A percentile compares a stretch with the other conserved stretches of the same genome.
phyloP scores from a whole-genome alignment of 1,140 invertebrate genomes.

The Phortica variegata region DNA sequence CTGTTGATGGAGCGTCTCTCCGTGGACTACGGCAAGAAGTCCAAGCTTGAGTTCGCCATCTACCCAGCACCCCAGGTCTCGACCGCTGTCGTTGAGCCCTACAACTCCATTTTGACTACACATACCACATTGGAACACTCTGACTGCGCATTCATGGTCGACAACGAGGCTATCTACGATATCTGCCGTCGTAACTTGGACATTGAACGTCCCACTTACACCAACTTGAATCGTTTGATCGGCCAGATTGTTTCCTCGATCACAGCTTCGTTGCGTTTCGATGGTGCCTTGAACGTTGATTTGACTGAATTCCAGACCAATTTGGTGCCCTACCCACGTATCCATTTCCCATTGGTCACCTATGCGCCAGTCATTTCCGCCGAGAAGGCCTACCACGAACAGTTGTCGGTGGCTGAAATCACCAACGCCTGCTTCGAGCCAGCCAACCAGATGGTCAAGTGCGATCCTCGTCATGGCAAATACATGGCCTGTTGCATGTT shows the following conservation, averaged over 20 bases:
- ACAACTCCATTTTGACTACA: slow-evolving; percentile 81
- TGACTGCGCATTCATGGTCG: slow-evolving; percentile 86
- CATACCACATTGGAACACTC: slow-evolving; percentile 83
- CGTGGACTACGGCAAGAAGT: slow-evolving; percentile 87
- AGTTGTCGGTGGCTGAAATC: slow-evolving; percentile 80
- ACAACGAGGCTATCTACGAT: slow-evolving; percentile 88
- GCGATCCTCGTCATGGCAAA: slow-evolving; percentile 84
- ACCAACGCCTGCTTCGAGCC: slow-evolving; percentile 89
- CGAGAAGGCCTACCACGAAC: slow-evolving; percentile 85
- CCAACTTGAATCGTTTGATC: slow-evolving; percentile 76
- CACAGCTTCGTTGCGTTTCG: slow-evolving; percentile 84
- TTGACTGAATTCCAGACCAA: slow-evolving; percentile 89
- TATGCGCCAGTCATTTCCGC: slow-evolving; percentile 84
- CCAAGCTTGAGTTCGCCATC: slow-evolving; percentile 85
- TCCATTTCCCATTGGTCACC: slow-evolving; percentile 81
- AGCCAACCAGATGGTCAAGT: slow-evolving; percentile 92
- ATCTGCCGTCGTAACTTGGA: slow-evolving; percentile 87
- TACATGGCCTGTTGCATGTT: slow-evolving; percentile 88
- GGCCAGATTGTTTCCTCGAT: slow-evolving; percentile 86
- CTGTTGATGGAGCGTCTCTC: slow-evolving; percentile 86
- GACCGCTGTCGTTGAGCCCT: slow-evolving; percentile 88
- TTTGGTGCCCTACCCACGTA: slow-evolving; percentile 81
- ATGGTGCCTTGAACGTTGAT: slow-evolving; percentile 86
- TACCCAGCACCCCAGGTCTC: slow-evolving; percentile 88
- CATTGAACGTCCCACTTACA: slow-evolving; percentile 82